Evolutionary conservation across 2,113 vertebrate genomes (phyloP), one percentile per base, ranked within the genome.

Genomic region (Petroica traversi): DNA sequence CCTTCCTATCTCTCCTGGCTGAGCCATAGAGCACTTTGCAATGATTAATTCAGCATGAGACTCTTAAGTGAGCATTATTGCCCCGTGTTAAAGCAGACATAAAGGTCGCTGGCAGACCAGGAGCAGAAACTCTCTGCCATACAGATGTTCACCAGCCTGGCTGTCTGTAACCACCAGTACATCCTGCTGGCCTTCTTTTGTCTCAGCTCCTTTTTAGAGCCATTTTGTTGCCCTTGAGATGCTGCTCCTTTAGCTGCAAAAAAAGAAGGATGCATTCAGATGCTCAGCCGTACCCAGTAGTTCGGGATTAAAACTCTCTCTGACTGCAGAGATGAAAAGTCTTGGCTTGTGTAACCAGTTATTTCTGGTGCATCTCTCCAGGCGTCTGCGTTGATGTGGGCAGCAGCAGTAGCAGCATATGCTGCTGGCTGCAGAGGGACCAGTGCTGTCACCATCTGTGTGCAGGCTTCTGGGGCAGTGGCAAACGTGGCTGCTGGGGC

Each of bases 351-450:
- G 58, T 64, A 94, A 61, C 12, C 4, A 5, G 82, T 79, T 93
- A 88, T 93, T 94, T 95, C 66, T 94, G 88, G 81, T 79, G 69
- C 43, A 2, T 79, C 66, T 85, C 89, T 71, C 69, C 74, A 43
- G 71, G 72, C 66, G 1, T 36, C 77, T 52, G 36, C 0, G 22
- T 64, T 14, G 76, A 52, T 92, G 77, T 88, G 84, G 91, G 91
- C 77, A 90, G 92, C 69, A 88, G 86, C 49, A 72, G 54, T 43
- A 81, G 61, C 77, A 77, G 69, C 85, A 51, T 40, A 77, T 61
- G 91, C 84, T 91, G 61, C 73, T 0, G 16, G 69, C 80, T 62
- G 38, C 4, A 0, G 57, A 87, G 73, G 79, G 76, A 84, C 51
- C 6, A 2, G 57, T 48, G 43, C 84, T 7, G 0, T 45, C 3